Percentiles rank a stretch among this genome's conserved stretches.
phyloP scores from a whole-genome alignment of 2,888 invertebrate species.

The Pseudococcus longispinus region DNA sequence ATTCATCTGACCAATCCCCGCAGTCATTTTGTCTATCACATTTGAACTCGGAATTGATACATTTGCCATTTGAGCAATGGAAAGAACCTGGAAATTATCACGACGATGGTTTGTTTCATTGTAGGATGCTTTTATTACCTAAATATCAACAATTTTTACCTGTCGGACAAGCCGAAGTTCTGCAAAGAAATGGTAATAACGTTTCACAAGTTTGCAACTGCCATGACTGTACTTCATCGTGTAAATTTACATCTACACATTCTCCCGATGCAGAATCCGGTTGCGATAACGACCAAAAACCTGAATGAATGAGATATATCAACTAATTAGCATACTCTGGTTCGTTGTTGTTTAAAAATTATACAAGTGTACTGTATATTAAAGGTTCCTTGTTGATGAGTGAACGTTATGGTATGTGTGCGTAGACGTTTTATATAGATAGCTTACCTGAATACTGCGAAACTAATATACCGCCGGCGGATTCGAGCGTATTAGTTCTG shows the following conservation, averaged over 20 bases:
- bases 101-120: background rate
- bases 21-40: conserved; percentile 95
- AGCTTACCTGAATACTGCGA: conserved; percentile 85
- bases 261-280: conserved; percentile 87
- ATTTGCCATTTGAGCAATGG: conserved; percentile 91
- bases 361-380: background rate
- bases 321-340: background rate
- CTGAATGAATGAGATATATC: conserved; percentile 63
- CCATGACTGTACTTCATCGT: conserved; percentile 85
- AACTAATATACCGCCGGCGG: conserved; percentile 86
- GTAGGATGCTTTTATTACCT: background rate
- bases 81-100: conserved; percentile 73
- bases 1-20: conserved; percentile 89
- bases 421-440: background rate
- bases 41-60: conserved; percentile 87
- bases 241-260: conserved; percentile 82
- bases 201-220: conserved; percentile 93
- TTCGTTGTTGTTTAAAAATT: conserved; percentile 37
- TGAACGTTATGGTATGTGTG: background rate
- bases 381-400: background rate
- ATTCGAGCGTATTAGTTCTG: conserved; percentile 92
- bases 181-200: conserved; percentile 92
- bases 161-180: conserved; percentile 86
- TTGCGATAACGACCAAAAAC: conserved; percentile 90
- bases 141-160: conserved; percentile 65